Evolutionary conservation across 2,113 vertebrate species (phyloP), one percentile per base, ranked within the genome.

Genomic region (Neodon shergylaensis): DNA sequence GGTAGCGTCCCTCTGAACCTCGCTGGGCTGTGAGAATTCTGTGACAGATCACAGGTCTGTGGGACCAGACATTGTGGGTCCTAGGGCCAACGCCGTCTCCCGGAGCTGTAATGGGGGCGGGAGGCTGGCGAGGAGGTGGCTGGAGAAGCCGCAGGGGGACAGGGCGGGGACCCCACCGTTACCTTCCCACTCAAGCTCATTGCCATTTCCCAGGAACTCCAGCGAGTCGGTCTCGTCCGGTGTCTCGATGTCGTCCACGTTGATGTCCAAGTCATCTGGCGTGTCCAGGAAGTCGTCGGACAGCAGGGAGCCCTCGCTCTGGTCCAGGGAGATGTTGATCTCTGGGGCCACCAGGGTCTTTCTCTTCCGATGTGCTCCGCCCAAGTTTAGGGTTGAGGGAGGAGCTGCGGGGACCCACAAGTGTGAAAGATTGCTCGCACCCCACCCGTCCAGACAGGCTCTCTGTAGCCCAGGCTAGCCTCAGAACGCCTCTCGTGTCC

Each of bases 121-220:
- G 54, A 17, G 42, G 74, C 74, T 11, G 7, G 31, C 4, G 10
- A 39, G 33, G 13, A 61, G 39, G 58, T 16, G 24, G 24, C 36
- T 1, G 4, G 9, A 5, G 82, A 11, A 39, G 24, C 36, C 16
- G 1, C 1, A 3, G 10, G 24, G 65, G 65, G 31, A 11, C 12
- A 5, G 24, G 33, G 11, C 3, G 0, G 39, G 17, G n/a, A 16
- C 11, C 65, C 0, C 70, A 21, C 6, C 5, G 21, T 11, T 77
- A 99, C 99, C 99, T 98, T 99, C 99, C 99, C 99, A 99, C 95
- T 99, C 99, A 92, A 99, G 97, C 26, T 99, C 99, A 0, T 99
- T 99, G 61, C 99, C 99, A 0, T 99, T 99, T 0, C 99, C 99
- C 95, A 99, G 98, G 96, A 99, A 99, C 95, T 99, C 99, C 1